Percentiles rank a stretch among this genome's conserved stretches.
phyloP scores from a whole-genome alignment of 2,113 vertebrate species.

The Bostrychus sinensis region DNA sequence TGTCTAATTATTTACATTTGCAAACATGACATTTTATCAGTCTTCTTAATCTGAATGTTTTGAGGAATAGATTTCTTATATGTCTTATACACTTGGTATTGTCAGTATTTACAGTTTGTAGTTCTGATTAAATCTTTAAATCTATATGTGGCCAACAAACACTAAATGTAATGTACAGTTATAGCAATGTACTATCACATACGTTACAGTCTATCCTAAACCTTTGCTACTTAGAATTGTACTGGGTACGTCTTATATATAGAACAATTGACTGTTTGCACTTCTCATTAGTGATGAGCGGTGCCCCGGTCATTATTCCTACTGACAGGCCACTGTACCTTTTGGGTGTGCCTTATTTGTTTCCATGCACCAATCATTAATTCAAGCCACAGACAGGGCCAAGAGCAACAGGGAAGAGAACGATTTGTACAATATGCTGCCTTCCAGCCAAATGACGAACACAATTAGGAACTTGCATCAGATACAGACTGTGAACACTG shows the following conservation, averaged over 20 bases:
- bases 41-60: too few relatives aligned
- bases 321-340: slow-evolving; percentile 69
- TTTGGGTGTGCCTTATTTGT: slow-evolving; percentile 60
- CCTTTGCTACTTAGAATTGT: slow-evolving; percentile 9
- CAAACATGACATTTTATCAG: too few relatives aligned
- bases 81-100: too few relatives aligned
- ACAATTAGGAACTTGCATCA: slow-evolving; percentile 54
- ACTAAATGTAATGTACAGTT: too few relatives aligned
- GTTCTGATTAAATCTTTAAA: too few relatives aligned
- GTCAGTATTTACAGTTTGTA: too few relatives aligned
- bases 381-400: slow-evolving; percentile 65
- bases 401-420: slow-evolving; percentile 51
- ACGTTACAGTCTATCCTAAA: not conserved
- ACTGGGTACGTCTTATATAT: slow-evolving; percentile 31
- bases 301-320: slow-evolving; percentile 71
- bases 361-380: slow-evolving; percentile 68
- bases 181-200: too few relatives aligned
- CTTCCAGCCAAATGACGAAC: slow-evolving; percentile 44
- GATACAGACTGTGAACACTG: slow-evolving; percentile 35
- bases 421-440: slow-evolving; percentile 49
- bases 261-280: slow-evolving; percentile 67
- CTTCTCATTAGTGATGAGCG: slow-evolving; percentile 70
- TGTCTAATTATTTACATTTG: too few relatives aligned
- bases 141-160: too few relatives aligned
- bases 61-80: too few relatives aligned